Evolutionary conservation across 1,140 invertebrate genomes (phyloP).

Genomic region (Nylanderia fulva): DNA sequence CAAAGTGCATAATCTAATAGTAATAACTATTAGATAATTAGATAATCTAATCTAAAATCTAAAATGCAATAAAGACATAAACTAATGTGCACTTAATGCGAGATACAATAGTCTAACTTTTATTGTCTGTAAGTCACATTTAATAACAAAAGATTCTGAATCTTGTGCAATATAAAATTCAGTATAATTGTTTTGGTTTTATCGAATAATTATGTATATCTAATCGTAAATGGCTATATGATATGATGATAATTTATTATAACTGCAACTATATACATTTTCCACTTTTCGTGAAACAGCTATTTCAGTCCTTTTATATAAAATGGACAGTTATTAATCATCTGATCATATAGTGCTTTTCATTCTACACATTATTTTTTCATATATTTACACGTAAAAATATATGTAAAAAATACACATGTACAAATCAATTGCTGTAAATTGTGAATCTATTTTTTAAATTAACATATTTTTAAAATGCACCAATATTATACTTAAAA

Average conservation of each 20-base stretch:
- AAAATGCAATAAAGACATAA: neutral
- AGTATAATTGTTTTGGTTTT: neutral
- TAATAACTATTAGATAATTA: neutral
- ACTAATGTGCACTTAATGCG: neutral
- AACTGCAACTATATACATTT: neutral
- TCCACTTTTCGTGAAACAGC: neutral
- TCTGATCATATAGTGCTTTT: neutral
- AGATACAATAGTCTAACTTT: neutral
- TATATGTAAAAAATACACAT: slow-evolving; percentile 27
- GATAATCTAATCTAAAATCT: slow-evolving; percentile 27
- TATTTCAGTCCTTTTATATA: neutral
- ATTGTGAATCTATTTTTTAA: neutral
- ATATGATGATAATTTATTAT: neutral
- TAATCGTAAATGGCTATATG: neutral
- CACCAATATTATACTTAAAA: neutral
- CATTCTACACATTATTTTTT: neutral
- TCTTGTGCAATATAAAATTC: neutral
- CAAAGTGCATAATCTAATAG: neutral
- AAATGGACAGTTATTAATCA: neutral
- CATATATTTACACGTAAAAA: neutral
- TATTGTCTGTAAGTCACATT: neutral
- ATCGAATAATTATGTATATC: neutral
- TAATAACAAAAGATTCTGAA: neutral
- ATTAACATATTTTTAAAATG: neutral
- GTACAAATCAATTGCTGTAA: slow-evolving; percentile 10